Conservation (phyloP, 2,888 invertebrate genomes). For the Selenia dentaria region DNA sequence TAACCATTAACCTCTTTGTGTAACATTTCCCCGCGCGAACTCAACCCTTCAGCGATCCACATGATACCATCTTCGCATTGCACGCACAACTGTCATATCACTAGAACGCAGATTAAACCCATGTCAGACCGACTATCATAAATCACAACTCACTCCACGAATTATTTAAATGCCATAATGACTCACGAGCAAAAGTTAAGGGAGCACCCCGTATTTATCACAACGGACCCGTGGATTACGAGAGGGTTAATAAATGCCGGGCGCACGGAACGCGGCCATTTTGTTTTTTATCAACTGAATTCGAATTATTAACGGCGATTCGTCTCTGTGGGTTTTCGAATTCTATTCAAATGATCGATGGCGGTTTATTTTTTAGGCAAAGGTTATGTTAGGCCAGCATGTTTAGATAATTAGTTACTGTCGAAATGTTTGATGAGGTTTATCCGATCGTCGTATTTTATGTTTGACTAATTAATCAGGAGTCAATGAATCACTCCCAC, state of each 20-base stretch:
- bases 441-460: too few relatives aligned
- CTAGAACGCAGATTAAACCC: conserved; percentile 57
- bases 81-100: conserved; percentile 47
- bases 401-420: too few relatives aligned
- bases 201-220: conserved; percentile 75
- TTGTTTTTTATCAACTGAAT: conserved; percentile 73
- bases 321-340: conserved; percentile 53
- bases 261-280: conserved; percentile 58
- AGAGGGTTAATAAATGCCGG: conserved; percentile 77
- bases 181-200: conserved; percentile 72
- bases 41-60: conserved; percentile 28
- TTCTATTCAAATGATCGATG: conserved; percentile 48
- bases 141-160: conserved; percentile 71
- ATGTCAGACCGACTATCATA: conserved; percentile 68
- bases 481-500: too few relatives aligned
- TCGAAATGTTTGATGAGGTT: too few relatives aligned
- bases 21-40: conserved; percentile 13
- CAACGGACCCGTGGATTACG: conserved; percentile 65
- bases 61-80: conserved; percentile 35
- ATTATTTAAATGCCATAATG: conserved; percentile 85
- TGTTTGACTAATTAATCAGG: too few relatives aligned
- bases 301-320: conserved; percentile 71
- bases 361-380: conserved; percentile 26
- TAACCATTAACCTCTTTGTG: conserved; percentile 9
- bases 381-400: conserved; percentile 38